phyloP scores from a whole-genome alignment of 2,888 invertebrate species.

The Pseudanteris insignis region DNA sequence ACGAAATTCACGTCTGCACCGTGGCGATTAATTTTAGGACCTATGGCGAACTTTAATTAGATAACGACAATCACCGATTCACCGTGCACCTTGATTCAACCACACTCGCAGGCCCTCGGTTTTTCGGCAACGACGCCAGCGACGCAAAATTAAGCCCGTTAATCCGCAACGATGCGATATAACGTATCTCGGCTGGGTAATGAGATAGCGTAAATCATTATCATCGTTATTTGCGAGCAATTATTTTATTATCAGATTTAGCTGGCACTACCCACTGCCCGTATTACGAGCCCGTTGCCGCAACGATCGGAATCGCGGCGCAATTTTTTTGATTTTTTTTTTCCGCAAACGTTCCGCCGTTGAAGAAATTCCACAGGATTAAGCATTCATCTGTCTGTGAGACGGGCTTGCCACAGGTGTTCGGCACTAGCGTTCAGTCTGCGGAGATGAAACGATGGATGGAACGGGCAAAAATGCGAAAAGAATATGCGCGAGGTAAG shows the following conservation, averaged over 20 bases:
- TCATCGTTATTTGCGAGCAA: constrained; percentile 45
- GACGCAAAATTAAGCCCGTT: too few relatives aligned
- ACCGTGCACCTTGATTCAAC: too few relatives aligned
- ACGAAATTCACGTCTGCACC: too few relatives aligned
- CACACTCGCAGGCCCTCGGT: too few relatives aligned
- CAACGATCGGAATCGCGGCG: constrained; percentile 33
- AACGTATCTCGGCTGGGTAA: too few relatives aligned
- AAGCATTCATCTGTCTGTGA: constrained; percentile 42
- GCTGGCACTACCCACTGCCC: constrained; percentile 38
- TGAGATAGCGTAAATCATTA: constrained; percentile 6
- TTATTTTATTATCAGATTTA: constrained; percentile 46
- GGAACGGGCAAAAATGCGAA: constrained; percentile 34
- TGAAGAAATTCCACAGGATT: constrained; percentile 44
- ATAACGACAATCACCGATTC: too few relatives aligned
- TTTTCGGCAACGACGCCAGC: too few relatives aligned
- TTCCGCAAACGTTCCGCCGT: constrained; percentile 21
- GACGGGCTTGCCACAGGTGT: constrained; percentile 45
- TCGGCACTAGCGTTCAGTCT: constrained; percentile 26
- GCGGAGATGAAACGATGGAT: constrained; percentile 36
- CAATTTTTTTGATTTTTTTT: too few relatives aligned
- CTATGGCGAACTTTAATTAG: too few relatives aligned
- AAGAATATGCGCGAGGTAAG: constrained; percentile 37
- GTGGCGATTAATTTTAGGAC: too few relatives aligned
- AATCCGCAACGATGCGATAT: too few relatives aligned
- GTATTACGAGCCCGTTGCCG: constrained; percentile 30